phyloP scores from a whole-genome alignment of 2,797 vertebrate species.

The Chelidonichthys spinosus region DNA sequence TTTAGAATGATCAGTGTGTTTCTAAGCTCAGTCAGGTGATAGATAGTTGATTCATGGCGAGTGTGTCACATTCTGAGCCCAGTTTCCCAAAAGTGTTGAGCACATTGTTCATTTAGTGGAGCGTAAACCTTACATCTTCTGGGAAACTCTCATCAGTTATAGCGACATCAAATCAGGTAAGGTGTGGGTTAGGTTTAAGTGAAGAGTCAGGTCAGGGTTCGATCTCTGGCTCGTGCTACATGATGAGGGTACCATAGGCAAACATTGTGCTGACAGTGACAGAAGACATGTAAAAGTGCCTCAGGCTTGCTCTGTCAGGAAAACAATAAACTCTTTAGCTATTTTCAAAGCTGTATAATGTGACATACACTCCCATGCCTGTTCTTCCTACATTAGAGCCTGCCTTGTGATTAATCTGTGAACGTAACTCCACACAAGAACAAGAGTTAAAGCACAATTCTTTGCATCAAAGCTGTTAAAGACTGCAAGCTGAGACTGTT shows the following conservation, averaged over 20 bases:
- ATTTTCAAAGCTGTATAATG: conserved; percentile 36
- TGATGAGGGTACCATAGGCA: conserved; percentile 39
- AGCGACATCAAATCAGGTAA: conserved; percentile 5
- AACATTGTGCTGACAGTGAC: conserved; percentile 41
- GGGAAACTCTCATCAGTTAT: conserved; percentile 9
- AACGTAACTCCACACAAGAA: conserved; percentile 19
- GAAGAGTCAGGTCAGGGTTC: conserved; percentile 26
- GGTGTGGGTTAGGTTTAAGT: conserved; percentile 13
- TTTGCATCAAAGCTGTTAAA: conserved; percentile 42
- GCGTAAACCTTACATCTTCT: conserved; percentile 23
- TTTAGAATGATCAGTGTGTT: conserved; percentile 32
- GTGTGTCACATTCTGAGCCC: conserved; percentile 12
- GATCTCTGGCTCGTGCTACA: conserved; percentile 57
- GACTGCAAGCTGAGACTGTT: conserved; percentile 31
- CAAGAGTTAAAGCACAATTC: conserved; percentile 31
- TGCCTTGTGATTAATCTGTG: conserved; percentile 14
- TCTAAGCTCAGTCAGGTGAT: conserved; percentile 30
- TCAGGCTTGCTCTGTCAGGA: conserved; percentile 45
- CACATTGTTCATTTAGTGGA: conserved; percentile 6
- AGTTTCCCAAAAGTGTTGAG: conserved; percentile 26
- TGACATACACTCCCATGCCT: conserved; percentile 18
- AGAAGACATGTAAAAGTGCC: conserved; percentile 39
- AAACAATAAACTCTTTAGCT: conserved; percentile 40
- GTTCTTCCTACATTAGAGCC: conserved; percentile 28
- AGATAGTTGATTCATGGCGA: conserved; percentile 20